phyloP scores from a whole-genome alignment of 2,113 vertebrate species.

The Chaetodon auriga region DNA sequence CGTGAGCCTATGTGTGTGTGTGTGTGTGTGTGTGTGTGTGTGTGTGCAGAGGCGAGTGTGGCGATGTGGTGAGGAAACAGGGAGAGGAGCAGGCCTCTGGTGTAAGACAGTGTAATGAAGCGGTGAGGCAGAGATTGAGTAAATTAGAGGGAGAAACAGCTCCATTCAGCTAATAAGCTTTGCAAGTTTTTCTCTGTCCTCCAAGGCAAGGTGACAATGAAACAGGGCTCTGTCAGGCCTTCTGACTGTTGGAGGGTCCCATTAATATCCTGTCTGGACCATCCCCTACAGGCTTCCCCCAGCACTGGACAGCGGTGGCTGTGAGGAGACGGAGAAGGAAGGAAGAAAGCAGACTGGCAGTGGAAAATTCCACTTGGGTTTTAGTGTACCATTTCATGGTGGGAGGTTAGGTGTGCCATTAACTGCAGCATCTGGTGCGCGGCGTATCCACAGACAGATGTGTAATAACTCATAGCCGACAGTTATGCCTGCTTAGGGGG shows the following conservation, averaged over 20 bases:
- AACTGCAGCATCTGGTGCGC: constrained; percentile 75
- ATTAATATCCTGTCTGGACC: constrained; percentile 79
- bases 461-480: constrained; percentile 66
- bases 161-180: constrained; percentile 78
- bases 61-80: constrained; percentile 47
- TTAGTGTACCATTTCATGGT: constrained; percentile 46
- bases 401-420: constrained; percentile 75
- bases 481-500: constrained; percentile 65
- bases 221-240: constrained; percentile 69
- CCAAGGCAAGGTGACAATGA: constrained; percentile 83
- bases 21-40: constrained; percentile 33
- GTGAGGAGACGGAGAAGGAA: constrained; percentile 8
- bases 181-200: constrained; percentile 80
- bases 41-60: constrained; percentile 34
- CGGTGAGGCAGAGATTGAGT: constrained; percentile 64
- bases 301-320: constrained; percentile 49
- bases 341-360: constrained; percentile 39
- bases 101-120: constrained; percentile 76
- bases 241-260: constrained; percentile 71
- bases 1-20: constrained; percentile 48
- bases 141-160: constrained; percentile 58
- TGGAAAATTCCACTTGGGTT: constrained; percentile 69
- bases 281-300: constrained; percentile 68
- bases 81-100: constrained; percentile 50
- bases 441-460: constrained; percentile 66